A percentile compares a stretch with the other conserved stretches of the same genome.
Evolutionary conservation across 2,113 vertebrate species (phyloP).

Genomic region (Puntigrus tetrazona): DNA sequence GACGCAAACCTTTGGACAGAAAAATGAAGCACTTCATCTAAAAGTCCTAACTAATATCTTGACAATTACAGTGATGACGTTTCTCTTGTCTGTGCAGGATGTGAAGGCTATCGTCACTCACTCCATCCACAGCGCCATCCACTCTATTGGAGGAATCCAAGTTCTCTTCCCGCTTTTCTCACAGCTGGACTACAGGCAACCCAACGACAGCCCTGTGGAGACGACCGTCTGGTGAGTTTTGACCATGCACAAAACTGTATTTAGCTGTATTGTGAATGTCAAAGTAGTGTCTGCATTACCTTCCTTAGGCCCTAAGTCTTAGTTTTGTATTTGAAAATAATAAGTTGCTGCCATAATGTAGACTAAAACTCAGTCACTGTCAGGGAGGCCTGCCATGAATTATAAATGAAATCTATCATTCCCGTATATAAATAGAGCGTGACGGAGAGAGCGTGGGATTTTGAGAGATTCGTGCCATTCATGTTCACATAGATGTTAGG

Average conservation of each 20-base stretch:
- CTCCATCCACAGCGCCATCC: conserved; percentile 99
- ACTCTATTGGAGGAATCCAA: conserved; percentile 98
- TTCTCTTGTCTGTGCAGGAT: conserved; percentile 75
- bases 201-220: conserved; percentile 95
- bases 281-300: background rate
- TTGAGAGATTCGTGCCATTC: background rate
- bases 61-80: background rate
- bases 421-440: background rate
- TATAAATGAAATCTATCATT: conserved; percentile 14
- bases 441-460: background rate
- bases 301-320: background rate
- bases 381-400: background rate
- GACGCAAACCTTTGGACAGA: too few relatives aligned
- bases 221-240: conserved; percentile 90
- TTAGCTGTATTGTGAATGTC: background rate
- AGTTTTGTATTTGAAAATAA: background rate
- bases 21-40: background rate
- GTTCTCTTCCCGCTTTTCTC: conserved; percentile 98
- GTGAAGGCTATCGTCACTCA: conserved; percentile 99
- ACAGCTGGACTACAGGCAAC: conserved; percentile 95
- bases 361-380: background rate
- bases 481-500: background rate
- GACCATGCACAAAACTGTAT: background rate
- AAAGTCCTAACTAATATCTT: background rate
- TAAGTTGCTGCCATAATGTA: background rate